Evolutionary conservation across 1,140 invertebrate species (phyloP), one percentile per base, ranked within the genome.

Genomic region (Pinna nobilis): DNA sequence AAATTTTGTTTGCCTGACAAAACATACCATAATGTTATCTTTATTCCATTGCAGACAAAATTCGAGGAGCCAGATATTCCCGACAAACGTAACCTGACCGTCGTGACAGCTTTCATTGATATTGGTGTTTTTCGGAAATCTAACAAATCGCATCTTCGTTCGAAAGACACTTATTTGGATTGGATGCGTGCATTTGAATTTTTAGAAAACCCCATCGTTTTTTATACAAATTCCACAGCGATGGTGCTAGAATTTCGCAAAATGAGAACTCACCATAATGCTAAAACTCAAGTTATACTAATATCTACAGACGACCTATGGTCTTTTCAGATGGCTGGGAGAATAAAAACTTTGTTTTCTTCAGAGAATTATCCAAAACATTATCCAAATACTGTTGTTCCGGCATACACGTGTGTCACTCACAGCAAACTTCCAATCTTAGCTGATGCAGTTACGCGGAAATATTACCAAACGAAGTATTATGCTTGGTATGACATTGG

Each of bases 401-500:
- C n/a, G n/a, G 72, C 67, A 33, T 83, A 83, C 57, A 73, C 78
- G 1, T 74, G 78, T 49, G 55, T 77, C 1, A 77, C 73, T 39
- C 76, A 80, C 44, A 70, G 80, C 2, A 84, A 84, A 51, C 68
- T 76, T 60, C 71, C 72, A 23, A n/a, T 70, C 35, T 35, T 82
- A 9, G 13, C 49, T 0, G 60, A 69, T 25, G 61, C 74, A 0
- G 74, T 82, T 11, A 9, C 49, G 3, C 28, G 51, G n/a, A 77
- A 79, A 30, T 67, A 70, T 30, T 79, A 77, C 33, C 33, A 33
- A 3, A 79, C 78, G 0, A 64, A 74, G 6, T 82, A 80, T 35
- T 74, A 75, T 37, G 64, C 66, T n/a, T 83, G 82, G 82, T 33
- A 82, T 1, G 82, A 83, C 44, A 53, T 82, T 20, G 82, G 82